Percentiles rank a stretch among this genome's conserved stretches.
Evolutionary conservation across 2,797 vertebrate species (phyloP).

Genomic region (Smutsia gigantea): DNA sequence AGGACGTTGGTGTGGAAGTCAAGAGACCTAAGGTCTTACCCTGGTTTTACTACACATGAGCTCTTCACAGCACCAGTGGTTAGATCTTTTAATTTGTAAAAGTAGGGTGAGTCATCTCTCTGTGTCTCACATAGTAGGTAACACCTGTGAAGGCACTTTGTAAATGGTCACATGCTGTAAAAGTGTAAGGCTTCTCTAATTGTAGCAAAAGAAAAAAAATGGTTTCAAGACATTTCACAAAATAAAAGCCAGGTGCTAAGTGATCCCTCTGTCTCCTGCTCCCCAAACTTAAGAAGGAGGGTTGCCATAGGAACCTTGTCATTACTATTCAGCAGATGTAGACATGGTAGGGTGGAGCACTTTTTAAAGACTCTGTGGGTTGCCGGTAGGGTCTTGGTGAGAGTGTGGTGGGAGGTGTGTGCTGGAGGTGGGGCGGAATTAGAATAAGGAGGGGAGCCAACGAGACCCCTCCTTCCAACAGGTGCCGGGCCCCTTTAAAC

Average conservation of each 20-base stretch:
- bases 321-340: background rate
- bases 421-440: too few species aligned
- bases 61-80: background rate
- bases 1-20: background rate
- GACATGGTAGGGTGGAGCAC: background rate
- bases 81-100: background rate
- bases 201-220: background rate
- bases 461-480: fast-evolving
- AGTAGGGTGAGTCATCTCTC: background rate
- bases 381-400: background rate
- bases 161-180: background rate
- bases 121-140: background rate
- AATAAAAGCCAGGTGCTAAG: slow-evolving; percentile 63
- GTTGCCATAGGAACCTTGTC: slow-evolving; percentile 80
- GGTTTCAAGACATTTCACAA: background rate
- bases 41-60: background rate
- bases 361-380: slow-evolving; percentile 23
- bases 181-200: background rate
- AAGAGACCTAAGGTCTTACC: background rate
- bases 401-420: background rate
- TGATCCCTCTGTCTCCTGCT: slow-evolving; percentile 68
- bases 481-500: too few species aligned
- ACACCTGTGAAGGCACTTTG: background rate
- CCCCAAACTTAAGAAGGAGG: slow-evolving; percentile 68
- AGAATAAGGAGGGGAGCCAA: background rate